A percentile compares a stretch with the other conserved stretches of the same genome.
These are phyloP conservation scores for Andricus grossulariae DNA, from an alignment of 1,140 invertebrate species.

Conservation along the genomic window DNA sequence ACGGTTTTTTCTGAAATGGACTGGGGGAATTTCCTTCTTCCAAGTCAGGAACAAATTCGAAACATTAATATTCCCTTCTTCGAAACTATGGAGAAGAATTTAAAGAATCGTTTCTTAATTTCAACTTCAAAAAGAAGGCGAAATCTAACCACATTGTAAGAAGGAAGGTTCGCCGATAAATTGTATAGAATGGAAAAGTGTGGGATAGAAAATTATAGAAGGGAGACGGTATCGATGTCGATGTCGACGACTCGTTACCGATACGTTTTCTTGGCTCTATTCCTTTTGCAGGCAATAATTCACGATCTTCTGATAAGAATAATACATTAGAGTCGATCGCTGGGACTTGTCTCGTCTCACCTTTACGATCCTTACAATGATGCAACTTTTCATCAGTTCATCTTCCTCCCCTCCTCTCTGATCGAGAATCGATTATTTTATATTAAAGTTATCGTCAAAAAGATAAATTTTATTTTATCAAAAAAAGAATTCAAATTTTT, in stretches of 20 bases:
- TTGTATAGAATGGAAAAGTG: conserved; percentile 8
- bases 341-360: not conserved
- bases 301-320: conserved; percentile 25
- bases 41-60: too few relatives aligned
- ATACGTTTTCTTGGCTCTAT: not conserved
- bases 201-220: not conserved
- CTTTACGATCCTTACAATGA: conserved; percentile 11
- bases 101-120: too few relatives aligned
- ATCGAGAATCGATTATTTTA: too few relatives aligned
- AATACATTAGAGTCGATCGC: not conserved
- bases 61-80: too few relatives aligned
- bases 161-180: not conserved
- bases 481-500: too few relatives aligned
- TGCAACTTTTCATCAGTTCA: conserved; percentile 19
- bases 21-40: too few relatives aligned
- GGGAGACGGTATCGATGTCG: conserved; percentile 5
- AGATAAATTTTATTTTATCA: too few relatives aligned
- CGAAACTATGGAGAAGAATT: too few relatives aligned
- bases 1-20: too few relatives aligned
- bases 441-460: too few relatives aligned
- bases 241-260: not conserved
- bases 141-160: not conserved
- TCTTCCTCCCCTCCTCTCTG: not conserved
- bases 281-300: conserved; percentile 17
- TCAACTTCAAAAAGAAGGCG: too few relatives aligned